phyloP scores from a whole-genome alignment of 2,797 vertebrate genomes.

The Trichosurus vulpecula region DNA sequence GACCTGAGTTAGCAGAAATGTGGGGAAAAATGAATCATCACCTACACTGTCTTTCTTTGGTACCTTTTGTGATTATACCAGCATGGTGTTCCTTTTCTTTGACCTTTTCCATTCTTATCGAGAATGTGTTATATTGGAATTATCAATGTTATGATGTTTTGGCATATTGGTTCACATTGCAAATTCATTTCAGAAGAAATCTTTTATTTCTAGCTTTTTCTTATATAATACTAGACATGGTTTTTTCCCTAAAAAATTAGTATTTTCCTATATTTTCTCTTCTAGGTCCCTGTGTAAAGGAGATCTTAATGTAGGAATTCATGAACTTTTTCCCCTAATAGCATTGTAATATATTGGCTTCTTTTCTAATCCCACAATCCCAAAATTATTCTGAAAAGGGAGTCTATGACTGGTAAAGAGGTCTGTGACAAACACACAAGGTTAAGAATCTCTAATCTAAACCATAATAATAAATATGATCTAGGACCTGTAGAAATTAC shows the following conservation, averaged over 20 bases:
- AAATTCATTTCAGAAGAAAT: neutral
- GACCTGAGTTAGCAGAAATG: neutral
- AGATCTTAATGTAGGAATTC: neutral
- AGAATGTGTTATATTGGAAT: neutral
- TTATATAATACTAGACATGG: neutral
- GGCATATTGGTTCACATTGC: neutral
- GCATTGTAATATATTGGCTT: neutral
- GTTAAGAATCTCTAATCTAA: neutral
- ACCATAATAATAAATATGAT: neutral
- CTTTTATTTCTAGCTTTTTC: neutral
- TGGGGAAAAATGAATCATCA: neutral
- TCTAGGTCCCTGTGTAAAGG: neutral
- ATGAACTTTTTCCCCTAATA: neutral
- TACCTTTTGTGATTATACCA: neutral
- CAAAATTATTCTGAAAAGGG: too few relatives aligned
- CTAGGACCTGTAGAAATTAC: neutral
- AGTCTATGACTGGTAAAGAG: too few relatives aligned
- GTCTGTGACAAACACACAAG: neutral
- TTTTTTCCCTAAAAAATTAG: neutral
- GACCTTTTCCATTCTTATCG: neutral
- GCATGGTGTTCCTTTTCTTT: neutral
- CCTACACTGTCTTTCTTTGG: neutral
- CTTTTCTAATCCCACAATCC: neutral
- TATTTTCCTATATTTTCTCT: neutral
- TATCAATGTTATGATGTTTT: neutral